phyloP scores from a whole-genome alignment of 30 jellyfish, hydroid and myxozoan genomes.

The Aurelia coerulea region DNA sequence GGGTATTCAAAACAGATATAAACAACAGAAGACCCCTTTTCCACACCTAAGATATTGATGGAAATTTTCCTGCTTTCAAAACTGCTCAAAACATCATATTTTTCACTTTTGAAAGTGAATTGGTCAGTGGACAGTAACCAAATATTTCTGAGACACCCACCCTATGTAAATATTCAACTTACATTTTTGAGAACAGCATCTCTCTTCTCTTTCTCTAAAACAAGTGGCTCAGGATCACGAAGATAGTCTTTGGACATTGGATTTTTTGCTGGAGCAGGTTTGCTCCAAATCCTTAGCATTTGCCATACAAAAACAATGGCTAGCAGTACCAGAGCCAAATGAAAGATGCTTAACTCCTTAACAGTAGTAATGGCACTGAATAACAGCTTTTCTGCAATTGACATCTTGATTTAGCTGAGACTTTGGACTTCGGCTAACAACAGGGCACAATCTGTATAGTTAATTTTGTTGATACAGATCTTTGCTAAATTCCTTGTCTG shows the following conservation, averaged over 20 bases:
- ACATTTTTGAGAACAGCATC: conserved; percentile 94
- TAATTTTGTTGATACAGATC: too few relatives aligned
- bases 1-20: too few relatives aligned
- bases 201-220: conserved; percentile 74
- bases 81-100: too few relatives aligned
- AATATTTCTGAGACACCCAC: too few relatives aligned
- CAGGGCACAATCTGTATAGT: too few relatives aligned
- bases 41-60: too few relatives aligned
- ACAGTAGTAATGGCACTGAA: background rate
- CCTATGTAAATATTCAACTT: background rate
- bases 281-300: conserved; percentile 36
- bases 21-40: too few relatives aligned
- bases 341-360: background rate
- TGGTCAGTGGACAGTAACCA: background rate
- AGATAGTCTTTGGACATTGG: conserved; percentile 80
- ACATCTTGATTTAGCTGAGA: conserved; percentile 10
- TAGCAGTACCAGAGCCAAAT: conserved; percentile 20
- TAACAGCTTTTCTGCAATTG: conserved; percentile 19
- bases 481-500: too few relatives aligned
- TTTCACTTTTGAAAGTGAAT: too few relatives aligned
- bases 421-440: too few relatives aligned
- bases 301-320: conserved; percentile 22
- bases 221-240: conserved; percentile 75
- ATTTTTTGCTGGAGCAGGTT: conserved; percentile 52
- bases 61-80: too few relatives aligned